phyloP scores from a whole-genome alignment of 2,888 invertebrate species.

The Nephrotoma guestfalica region DNA sequence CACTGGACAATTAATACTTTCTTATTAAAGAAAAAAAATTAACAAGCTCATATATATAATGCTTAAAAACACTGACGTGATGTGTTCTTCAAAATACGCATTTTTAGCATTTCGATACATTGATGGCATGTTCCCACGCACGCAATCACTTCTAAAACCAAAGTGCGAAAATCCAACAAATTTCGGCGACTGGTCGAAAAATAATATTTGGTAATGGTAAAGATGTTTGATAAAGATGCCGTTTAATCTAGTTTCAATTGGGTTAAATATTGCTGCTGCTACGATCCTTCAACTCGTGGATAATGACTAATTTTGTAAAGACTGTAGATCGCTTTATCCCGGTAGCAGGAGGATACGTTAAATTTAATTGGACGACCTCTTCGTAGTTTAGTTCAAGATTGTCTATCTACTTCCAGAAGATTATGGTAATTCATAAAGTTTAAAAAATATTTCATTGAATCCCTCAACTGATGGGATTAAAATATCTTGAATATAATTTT shows the following conservation, averaged over 20 bases:
- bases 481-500: conserved; percentile 50
- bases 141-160: conserved; percentile 68
- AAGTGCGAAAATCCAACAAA: conserved; percentile 63
- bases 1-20: too few species aligned
- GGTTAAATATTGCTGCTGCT: conserved; percentile 45
- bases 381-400: conserved; percentile 70
- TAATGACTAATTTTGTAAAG: conserved; percentile 50
- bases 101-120: conserved; percentile 19
- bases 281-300: conserved; percentile 36
- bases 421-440: conserved; percentile 64
- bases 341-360: conserved; percentile 52
- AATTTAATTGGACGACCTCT: conserved; percentile 25
- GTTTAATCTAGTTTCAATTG: conserved; percentile 36
- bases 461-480: conserved; percentile 54
- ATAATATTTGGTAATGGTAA: conserved; percentile 8
- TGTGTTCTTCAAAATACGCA: conserved; percentile 24
- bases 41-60: too few species aligned
- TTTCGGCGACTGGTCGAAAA: conserved; percentile 27
- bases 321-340: conserved; percentile 34
- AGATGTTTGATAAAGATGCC: too few species aligned
- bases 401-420: conserved; percentile 60
- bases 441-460: conserved; percentile 61
- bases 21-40: too few species aligned
- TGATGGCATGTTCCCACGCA: conserved; percentile 77
- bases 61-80: conserved; percentile 52